These are phyloP conservation scores for Saimiri boliviensis DNA, from an alignment of 2,113 vertebrate genomes.

Conservation along the genomic window DNA sequence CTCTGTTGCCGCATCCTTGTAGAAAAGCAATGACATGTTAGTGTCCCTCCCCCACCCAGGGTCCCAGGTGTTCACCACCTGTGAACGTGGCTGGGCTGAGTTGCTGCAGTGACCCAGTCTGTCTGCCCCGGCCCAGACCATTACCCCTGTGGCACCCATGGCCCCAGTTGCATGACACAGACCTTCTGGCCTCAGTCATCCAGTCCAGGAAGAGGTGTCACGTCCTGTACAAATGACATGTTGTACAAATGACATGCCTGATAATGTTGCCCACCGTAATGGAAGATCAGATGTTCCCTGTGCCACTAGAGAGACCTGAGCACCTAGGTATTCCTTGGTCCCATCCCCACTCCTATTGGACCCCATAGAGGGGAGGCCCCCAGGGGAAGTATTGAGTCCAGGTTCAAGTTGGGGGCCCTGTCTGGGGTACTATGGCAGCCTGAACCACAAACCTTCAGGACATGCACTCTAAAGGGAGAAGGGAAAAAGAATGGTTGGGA, in stretches of 20 bases:
- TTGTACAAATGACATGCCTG: too few species aligned
- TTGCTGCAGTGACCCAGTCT: neutral
- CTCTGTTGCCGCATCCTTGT: neutral
- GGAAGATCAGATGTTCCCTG: neutral
- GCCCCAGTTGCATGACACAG: neutral
- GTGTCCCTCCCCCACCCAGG: too few species aligned
- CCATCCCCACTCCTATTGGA: too few species aligned
- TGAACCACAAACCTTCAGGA: neutral
- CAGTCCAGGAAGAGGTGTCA: neutral
- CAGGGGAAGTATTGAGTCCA: neutral
- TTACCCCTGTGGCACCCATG: neutral
- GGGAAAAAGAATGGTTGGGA: neutral
- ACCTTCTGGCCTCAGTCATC: neutral
- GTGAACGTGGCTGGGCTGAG: neutral
- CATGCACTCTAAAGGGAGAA: neutral
- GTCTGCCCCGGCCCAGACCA: too few species aligned
- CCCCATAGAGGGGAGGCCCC: neutral
- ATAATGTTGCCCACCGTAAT: too few species aligned
- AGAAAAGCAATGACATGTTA: neutral
- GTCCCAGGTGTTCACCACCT: neutral
- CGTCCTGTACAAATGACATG: neutral
- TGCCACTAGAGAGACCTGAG: neutral
- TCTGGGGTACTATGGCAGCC: too few species aligned
- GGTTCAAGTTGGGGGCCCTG: too few species aligned
- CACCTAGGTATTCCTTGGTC: neutral